A percentile compares a stretch with the other conserved stretches of the same genome.
These are phyloP conservation scores for Rosalia funebris DNA, from an alignment of 2,888 invertebrate species.

Conservation along the genomic window DNA sequence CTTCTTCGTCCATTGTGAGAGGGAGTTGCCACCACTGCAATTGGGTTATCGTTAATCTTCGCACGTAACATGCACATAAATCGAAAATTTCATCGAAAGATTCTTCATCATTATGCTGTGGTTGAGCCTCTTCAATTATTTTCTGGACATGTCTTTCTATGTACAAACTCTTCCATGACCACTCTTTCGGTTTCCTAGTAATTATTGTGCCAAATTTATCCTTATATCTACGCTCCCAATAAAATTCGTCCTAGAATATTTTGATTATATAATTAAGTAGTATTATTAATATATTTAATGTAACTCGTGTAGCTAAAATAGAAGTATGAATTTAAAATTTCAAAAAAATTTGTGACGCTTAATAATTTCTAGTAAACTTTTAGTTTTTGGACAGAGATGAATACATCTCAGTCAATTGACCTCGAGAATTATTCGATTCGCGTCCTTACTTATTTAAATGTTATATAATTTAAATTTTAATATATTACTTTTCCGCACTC, in stretches of 20 bases:
- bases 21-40: conserved; percentile 69
- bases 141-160: conserved; percentile 60
- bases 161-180: conserved; percentile 62
- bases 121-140: conserved; percentile 59
- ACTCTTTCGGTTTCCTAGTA: conserved; percentile 48
- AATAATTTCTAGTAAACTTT: too few species aligned
- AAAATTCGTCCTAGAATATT: conserved; percentile 70
- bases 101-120: conserved; percentile 60
- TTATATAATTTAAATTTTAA: too few species aligned
- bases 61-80: conserved; percentile 66
- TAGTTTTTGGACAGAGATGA: too few species aligned
- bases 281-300: too few species aligned
- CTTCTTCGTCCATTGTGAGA: conserved; percentile 58
- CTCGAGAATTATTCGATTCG: too few species aligned
- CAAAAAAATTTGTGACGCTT: too few species aligned
- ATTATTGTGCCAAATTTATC: conserved; percentile 54
- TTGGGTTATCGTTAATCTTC: conserved; percentile 66
- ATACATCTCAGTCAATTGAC: too few species aligned
- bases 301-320: too few species aligned
- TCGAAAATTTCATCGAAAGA: conserved; percentile 55
- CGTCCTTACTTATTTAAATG: too few species aligned
- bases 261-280: too few species aligned
- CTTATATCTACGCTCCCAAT: conserved; percentile 71
- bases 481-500: too few species aligned
- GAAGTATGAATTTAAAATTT: too few species aligned